Base-by-base conservation (phyloP, 2,888 invertebrate species). In the Harpalus rufipes region DNA sequence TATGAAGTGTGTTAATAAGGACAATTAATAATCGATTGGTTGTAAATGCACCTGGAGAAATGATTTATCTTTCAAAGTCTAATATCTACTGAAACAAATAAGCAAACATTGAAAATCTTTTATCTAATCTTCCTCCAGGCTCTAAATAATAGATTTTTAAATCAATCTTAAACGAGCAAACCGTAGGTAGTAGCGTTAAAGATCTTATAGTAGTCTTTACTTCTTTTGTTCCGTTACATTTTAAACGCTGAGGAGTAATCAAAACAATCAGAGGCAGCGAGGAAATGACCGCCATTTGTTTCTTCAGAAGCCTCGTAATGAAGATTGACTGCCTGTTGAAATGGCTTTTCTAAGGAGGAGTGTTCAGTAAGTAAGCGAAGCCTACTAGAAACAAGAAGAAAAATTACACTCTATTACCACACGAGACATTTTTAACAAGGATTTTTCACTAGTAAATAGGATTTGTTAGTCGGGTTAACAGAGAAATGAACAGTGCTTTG, bases 321-420 rank as follows among this genome's bases (percentile, higher is more conserved):
- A 78, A 78, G 78, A 78, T 78, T 78, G 78, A 59, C 78, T 78
- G 78, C 78, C 32, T 59, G 78, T 78, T 78, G 78, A 78, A 78
- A 78, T 59, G 78, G 59, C 32, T 56, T 78, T 78, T 78, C 78
- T 58, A 78, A 78, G 16, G 16, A 78, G 78, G 78, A 21, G 78
- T 78, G 78, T 78, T 58, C 39, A 12, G 51, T 56, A 51, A 18
- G 16, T 68, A 44, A 78, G 32, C 58, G 18, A 56, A 44, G 21
- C 78, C 32, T 76, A 76, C 14, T 78, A 78, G 32, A 58, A 25
- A n/a, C 14, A 44, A 18, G 8, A 44, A 44, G 72, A 74, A 74
- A 74, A 74, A 74, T 74, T 18, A 44, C 44, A 4, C 16, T 41
- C 39, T 74, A 44, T 74, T 74, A 74, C 44, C 10, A 8, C 7